Percentiles rank a stretch among this genome's conserved stretches.
phyloP scores from a whole-genome alignment of 2,888 invertebrate genomes.

The Nezara viridula region DNA sequence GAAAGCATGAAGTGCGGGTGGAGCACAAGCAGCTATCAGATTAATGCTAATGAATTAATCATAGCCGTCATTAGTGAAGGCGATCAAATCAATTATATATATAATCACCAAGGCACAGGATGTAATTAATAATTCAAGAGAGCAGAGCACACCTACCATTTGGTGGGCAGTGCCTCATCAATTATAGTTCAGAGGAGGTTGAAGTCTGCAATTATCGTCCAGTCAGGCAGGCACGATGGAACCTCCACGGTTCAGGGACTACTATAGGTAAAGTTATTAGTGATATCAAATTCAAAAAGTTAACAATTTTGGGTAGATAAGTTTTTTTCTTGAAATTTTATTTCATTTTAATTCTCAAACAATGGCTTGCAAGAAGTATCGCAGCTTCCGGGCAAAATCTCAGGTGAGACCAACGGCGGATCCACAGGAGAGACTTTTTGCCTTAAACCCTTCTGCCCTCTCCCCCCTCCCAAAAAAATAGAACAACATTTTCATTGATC shows the following conservation, averaged over 20 bases:
- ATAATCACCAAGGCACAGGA: background rate
- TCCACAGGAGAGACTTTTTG: too few species aligned
- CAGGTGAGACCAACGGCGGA: too few species aligned
- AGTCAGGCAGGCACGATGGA: background rate
- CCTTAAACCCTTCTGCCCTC: too few species aligned
- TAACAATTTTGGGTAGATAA: too few species aligned
- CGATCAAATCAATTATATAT: slow-evolving; percentile 8
- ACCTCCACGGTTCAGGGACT: background rate
- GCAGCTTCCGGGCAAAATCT: too few species aligned
- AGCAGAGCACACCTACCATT: background rate
- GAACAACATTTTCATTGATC: too few species aligned
- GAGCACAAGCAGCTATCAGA: background rate
- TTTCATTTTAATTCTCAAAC: too few species aligned
- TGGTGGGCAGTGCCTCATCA: background rate
- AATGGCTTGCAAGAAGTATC: too few species aligned
- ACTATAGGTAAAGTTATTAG: background rate
- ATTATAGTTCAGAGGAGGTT: background rate
- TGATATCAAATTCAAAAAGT: background rate
- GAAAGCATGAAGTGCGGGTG: background rate
- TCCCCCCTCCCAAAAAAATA: too few species aligned
- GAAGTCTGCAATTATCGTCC: background rate
- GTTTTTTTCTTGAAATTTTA: too few species aligned
- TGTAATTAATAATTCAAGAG: background rate
- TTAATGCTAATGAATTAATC: background rate
- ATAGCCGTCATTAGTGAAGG: too few species aligned